phyloP scores from a whole-genome alignment of 2,797 vertebrate genomes.

The Myripristis jacobus region DNA sequence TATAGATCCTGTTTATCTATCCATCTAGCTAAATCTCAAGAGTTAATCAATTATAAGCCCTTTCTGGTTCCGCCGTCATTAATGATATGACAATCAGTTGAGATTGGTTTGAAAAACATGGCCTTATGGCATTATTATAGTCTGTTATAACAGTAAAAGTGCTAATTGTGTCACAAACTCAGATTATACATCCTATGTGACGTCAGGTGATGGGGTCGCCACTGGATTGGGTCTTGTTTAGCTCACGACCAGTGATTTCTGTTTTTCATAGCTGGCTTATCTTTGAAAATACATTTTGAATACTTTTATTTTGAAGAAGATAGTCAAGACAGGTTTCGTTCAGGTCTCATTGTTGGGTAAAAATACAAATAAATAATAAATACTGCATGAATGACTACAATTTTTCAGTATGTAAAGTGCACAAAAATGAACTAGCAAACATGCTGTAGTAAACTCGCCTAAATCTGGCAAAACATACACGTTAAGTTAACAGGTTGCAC shows the following conservation, averaged over 20 bases:
- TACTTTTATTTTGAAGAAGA: too few relatives aligned
- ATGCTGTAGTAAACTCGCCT: background rate
- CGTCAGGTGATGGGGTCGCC: background rate
- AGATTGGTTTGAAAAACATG: background rate
- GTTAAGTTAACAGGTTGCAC: slow-evolving; percentile 2
- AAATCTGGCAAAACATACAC: background rate
- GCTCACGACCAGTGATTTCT: too few relatives aligned
- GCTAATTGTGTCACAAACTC: background rate
- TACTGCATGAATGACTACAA: too few relatives aligned
- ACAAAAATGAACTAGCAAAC: too few relatives aligned
- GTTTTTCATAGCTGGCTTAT: too few relatives aligned
- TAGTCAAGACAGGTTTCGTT: too few relatives aligned
- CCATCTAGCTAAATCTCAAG: too few relatives aligned
- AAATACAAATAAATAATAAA: too few relatives aligned
- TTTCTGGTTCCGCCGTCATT: background rate
- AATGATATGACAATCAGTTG: background rate
- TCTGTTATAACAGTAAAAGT: background rate
- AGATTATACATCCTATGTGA: background rate
- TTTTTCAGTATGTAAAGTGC: background rate
- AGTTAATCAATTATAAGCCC: too few relatives aligned
- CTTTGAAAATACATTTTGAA: too few relatives aligned
- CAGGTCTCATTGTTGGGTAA: too few relatives aligned
- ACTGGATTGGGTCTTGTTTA: background rate
- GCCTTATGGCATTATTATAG: background rate
- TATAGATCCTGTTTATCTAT: too few relatives aligned